Base-by-base conservation (phyloP, 2,888 invertebrate genomes). In the Acanthosepion esculentum region DNA sequence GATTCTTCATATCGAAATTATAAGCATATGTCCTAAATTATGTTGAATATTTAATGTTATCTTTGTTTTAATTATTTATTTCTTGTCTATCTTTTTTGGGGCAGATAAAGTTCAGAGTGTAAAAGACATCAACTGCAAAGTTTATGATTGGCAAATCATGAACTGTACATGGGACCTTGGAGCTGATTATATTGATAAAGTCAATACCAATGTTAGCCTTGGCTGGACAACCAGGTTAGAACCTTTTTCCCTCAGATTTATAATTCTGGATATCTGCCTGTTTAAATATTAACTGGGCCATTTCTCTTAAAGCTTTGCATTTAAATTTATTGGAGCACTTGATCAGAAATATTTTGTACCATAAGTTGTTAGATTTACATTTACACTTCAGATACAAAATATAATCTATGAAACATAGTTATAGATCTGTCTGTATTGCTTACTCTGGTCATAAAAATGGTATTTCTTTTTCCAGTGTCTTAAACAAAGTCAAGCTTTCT, bases 151-250 rank as follows among this genome's bases (percentile, higher is more conserved):
- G 78, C n/a, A 15, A 78, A 15, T 78, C 12, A 78, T 78, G 78
- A 78, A 78, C 78, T 78, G 78, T n/a, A n/a, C 78, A 78, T 78
- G 78, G 78, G 78, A 78, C 15, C 78, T 78, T 33, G 78, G 78
- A 0, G n/a, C n/a, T 15, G n/a, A 78, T 33, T 78, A 78, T 78
- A 78, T 78, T 78, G 78, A 78, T 33, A 78, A 78, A 15, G 78
- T 78, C 10, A 78, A 78, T 78, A 78, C 78, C n/a, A 78, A 78
- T 78, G 78, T 78, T 12, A 78, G 78, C 78, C 78, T 78, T n/a
- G 78, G 78, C n/a, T 78, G 78, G 78, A 78, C 78, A 78, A 78
- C 15, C 78, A 78, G 78, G 78, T 78, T 78, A 78, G 78, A 78
- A 78, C 3, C n/a, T 78, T 33, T 78, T 78, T 41, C 41, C 41